Base-by-base conservation (phyloP, 2,113 vertebrate species). In the Erythrocebus patas region DNA sequence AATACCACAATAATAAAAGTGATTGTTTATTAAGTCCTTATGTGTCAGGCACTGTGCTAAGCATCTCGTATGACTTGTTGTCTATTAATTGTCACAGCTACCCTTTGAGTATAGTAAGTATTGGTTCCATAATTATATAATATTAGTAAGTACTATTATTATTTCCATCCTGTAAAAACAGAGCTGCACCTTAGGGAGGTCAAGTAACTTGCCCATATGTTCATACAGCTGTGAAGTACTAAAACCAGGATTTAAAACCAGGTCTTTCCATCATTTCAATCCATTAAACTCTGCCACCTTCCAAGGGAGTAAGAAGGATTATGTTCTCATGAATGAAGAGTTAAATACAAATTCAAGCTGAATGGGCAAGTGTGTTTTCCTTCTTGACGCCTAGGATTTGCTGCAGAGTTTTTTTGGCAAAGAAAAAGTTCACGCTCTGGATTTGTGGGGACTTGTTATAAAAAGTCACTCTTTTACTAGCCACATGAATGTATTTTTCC, bases 401-500 rank as follows among this genome's bases (percentile, higher is more conserved):
- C 50, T 72, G 20, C 87, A 45, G 0, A 93, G 16, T 45, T 95
- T 27, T 23, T 38, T 38, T 68, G 86, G 75, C 72, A 95, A 91
- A 38, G 82, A 61, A 82, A 79, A 48, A 23, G 86, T 25, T 75
- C 76, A 30, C 55, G 48, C 66, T 92, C 79, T 96, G 14, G 35
- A 91, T 96, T 61, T 95, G 95, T 70, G 87, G 17, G 91, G 68
- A 23, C 30, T 87, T 93, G 55, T 81, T 92, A 25, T 92, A 55
- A 98, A 98, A 94, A 89, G 57, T 88, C 88, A 91, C 9, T 59
- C 2, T 72, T 94, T 96, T 90, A 48, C 45, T 89, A 79, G 32
- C 89, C 83, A 79, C 91, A 2, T 94, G 95, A 95, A 93, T 94
- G 11, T 59, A 0, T 81, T 97, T 98, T 43, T 94, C 80, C 72